Conservation (phyloP, 2,113 vertebrate species). For the Brachionichthys hirsutus region DNA sequence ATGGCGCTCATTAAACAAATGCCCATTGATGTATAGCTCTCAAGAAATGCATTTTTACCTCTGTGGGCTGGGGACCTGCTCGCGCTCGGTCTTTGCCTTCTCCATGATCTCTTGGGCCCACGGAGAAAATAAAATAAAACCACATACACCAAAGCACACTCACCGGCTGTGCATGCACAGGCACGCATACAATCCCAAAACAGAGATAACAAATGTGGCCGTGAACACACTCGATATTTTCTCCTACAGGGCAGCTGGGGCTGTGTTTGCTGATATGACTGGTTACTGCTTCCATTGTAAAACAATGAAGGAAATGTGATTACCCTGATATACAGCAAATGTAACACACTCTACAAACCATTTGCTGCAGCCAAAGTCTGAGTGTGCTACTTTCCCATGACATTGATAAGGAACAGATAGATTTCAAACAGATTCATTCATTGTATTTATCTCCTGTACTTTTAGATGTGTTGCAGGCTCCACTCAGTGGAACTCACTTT, state of each 20-base stretch:
- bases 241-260: constrained; percentile 32
- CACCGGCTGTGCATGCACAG: constrained; percentile 13
- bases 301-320: constrained; percentile 54
- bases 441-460: constrained; percentile 40
- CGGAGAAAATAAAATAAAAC: constrained; percentile 37
- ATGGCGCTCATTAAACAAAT: constrained; percentile 94
- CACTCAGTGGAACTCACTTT: constrained; percentile 35
- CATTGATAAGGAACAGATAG: constrained; percentile 48
- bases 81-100: constrained; percentile 43
- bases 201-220: constrained; percentile 63
- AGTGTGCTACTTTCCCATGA: constrained; percentile 18
- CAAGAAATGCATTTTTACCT: constrained; percentile 87
- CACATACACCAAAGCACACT: constrained; percentile 16
- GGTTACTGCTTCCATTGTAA: constrained; percentile 42
- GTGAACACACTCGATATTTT: constrained; percentile 54
- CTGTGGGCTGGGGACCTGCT: constrained; percentile 64
- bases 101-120: constrained; percentile 68
- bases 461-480: constrained; percentile 33
- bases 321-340: constrained; percentile 37
- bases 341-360: constrained; percentile 17
- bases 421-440: constrained; percentile 53
- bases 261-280: constrained; percentile 55
- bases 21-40: constrained; percentile 84
- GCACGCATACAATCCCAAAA: constrained; percentile 36
- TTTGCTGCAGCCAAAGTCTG: constrained; percentile 18